Evolutionary conservation across 2,888 invertebrate genomes (phyloP), one percentile per base, ranked within the genome.

Genomic region (Hipparchia semele): DNA sequence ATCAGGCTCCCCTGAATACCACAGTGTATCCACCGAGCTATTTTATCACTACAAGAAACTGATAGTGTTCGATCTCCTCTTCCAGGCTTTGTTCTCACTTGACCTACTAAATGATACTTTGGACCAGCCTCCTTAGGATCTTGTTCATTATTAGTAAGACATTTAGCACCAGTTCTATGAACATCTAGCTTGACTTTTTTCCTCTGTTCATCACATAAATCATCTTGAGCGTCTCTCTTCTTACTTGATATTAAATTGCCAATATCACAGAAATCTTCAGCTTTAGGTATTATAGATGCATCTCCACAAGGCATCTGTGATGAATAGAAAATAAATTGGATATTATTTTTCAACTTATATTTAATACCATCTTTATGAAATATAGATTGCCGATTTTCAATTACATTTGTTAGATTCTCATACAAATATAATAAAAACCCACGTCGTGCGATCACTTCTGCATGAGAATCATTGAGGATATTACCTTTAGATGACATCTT

Each of bases 271-370:
- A 83, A 80, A 12, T 88, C 86, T 2, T 78, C 80, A 67, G 78
- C 80, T 86, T 95, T 96, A 0, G 95, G 95, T 84, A 97, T 95
- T 80, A 99, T 99, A 23, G 98, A 97, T 12, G 98, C 98, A 95
- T 99, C 99, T 0, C 99, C 99, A 91, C 99, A 99, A 23, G 99
- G 99, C 58, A 97, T 95, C 85, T 98, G 97, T 68, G 98, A 98
- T 51, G 97, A 96, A 82, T 97, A 98, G 83, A 99, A 96, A 85
- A 98, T 96, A 88, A 98, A 98, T 49, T 95, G 92, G 46, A 97
- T 86, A 58, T 92, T 91, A 4, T 94, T 81, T 80, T 94, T 95
- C 0, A 97, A 75, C 71, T 82, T 81, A 80, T 95, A 95, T 74
- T 86, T 87, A n/a, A 80, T 77, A 2, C 84, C 77, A 58, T 83